phyloP scores from a whole-genome alignment of 2,113 vertebrate species.

The Sisor rabdophorus region DNA sequence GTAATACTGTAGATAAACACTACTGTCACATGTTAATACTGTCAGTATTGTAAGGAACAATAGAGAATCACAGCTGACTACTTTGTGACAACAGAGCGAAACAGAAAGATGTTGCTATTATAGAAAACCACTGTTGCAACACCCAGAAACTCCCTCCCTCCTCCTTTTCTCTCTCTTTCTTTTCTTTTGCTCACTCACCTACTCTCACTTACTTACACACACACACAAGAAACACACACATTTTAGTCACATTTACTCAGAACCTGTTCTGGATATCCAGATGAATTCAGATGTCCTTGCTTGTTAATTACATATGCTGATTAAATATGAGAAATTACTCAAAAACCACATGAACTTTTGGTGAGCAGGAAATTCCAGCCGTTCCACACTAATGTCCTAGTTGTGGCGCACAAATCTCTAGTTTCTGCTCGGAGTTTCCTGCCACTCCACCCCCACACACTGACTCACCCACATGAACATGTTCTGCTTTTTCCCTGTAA shows the following conservation, averaged over 20 bases:
- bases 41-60: slow-evolving; percentile 25
- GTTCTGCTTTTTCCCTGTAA: background rate
- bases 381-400: slow-evolving; percentile 57
- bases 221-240: background rate
- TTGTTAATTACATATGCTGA: background rate
- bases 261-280: background rate
- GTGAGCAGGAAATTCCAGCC: slow-evolving; percentile 60
- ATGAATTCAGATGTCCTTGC: background rate
- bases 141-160: slow-evolving; percentile 15
- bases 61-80: slow-evolving; percentile 30
- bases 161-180: background rate
- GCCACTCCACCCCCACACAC: slow-evolving; percentile 35
- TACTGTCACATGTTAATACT: too few relatives aligned
- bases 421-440: slow-evolving; percentile 39
- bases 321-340: background rate
- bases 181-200: background rate
- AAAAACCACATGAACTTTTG: slow-evolving; percentile 8
- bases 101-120: slow-evolving; percentile 28
- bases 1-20: too few relatives aligned
- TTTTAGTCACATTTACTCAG: background rate
- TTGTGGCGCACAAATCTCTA: slow-evolving; percentile 40
- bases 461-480: slow-evolving; percentile 9
- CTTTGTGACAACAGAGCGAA: slow-evolving; percentile 22
- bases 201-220: background rate
- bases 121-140: slow-evolving; percentile 25